phyloP scores from a whole-genome alignment of 92 coral and sea anemone genomes.

The Pocillopora meandrina region DNA sequence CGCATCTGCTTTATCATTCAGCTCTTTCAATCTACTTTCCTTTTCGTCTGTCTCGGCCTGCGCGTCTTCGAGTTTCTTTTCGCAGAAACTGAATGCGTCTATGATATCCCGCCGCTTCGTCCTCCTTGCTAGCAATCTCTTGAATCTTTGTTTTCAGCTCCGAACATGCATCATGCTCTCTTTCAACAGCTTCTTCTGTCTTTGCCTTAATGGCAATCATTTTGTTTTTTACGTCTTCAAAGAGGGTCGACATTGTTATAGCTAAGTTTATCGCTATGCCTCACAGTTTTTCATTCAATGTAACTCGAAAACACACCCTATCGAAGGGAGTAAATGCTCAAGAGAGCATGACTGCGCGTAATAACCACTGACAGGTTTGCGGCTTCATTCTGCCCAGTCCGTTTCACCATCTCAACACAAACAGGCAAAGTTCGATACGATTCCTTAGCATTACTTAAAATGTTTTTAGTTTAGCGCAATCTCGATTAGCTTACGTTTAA shows the following conservation, averaged over 20 bases:
- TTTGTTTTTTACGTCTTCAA: constrained; percentile 56
- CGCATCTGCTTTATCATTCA: constrained; percentile 34
- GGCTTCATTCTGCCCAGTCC: constrained; percentile 9
- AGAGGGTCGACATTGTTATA: background rate
- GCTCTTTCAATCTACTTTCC: constrained; percentile 1
- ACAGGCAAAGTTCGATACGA: too few species aligned
- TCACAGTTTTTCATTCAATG: background rate
- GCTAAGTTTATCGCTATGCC: background rate
- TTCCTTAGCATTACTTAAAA: too few species aligned
- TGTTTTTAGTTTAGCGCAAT: too few species aligned
- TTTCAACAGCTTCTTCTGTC: constrained; percentile 74
- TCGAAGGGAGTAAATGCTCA: background rate
- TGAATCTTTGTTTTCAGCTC: constrained; percentile 18
- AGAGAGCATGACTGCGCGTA: constrained; percentile 1
- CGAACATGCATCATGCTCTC: constrained; percentile 62
- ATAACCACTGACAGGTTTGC: constrained; percentile 31
- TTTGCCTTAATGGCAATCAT: constrained; percentile 62
- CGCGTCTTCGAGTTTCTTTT: constrained; percentile 31
- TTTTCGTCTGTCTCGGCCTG: constrained; percentile 26
- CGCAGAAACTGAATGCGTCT: constrained; percentile 47
- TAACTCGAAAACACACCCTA: constrained; percentile 32
- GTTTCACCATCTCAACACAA: too few species aligned
- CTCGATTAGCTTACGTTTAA: too few species aligned
- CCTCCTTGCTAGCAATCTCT: constrained; percentile 46
- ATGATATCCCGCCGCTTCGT: constrained; percentile 43